Evolutionary conservation across 2,113 vertebrate species (phyloP), one percentile per base, ranked within the genome.

Genomic region (Tragelaphus strepsiceros): DNA sequence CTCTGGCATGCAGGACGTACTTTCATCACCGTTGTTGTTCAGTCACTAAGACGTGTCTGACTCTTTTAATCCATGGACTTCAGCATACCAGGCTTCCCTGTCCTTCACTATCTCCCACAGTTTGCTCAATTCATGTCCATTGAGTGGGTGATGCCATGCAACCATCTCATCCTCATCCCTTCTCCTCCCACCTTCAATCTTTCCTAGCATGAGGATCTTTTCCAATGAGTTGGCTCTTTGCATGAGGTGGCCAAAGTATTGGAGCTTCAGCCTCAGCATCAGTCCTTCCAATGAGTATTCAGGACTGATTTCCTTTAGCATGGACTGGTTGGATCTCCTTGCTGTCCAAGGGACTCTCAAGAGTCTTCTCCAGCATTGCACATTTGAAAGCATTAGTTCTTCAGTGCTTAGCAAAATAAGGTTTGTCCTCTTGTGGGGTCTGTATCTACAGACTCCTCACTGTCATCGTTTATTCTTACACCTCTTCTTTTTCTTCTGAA

Each of bases 161-260:
- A 13, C 67, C 67, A 39, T 22, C n/a, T 71, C 19, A 71, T 22
- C 67, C n/a, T 39, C n/a, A 22, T 35, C 67, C n/a, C n/a, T 71
- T 71, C n/a, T 71, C 67, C 19, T 71, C 2, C 19, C 0, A 4
- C 17, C 64, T n/a, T 67, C 64, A 35, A 21, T 67, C 17, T 67
- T 35, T 67, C 4, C 64, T 17, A 67, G 19, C 67, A 39, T 71
- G n/a, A 71, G 10, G 19, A 21, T 71, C 19, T 39, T 71, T 71
- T 71, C 67, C 17, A 39, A 1, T 39, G n/a, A 39, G 67, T 12
- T 0, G 0, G n/a, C 10, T 39, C n/a, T 39, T 39, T 22, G 10
- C 67, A 71, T 71, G 8, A 71, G 10, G 10, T 39, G 1, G 67
- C 19, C 67, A 71, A 39, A 39, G 67, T 71, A 21, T 22, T 71